phyloP scores from a whole-genome alignment of 2,888 invertebrate genomes.

The Dascillus cervinus region DNA sequence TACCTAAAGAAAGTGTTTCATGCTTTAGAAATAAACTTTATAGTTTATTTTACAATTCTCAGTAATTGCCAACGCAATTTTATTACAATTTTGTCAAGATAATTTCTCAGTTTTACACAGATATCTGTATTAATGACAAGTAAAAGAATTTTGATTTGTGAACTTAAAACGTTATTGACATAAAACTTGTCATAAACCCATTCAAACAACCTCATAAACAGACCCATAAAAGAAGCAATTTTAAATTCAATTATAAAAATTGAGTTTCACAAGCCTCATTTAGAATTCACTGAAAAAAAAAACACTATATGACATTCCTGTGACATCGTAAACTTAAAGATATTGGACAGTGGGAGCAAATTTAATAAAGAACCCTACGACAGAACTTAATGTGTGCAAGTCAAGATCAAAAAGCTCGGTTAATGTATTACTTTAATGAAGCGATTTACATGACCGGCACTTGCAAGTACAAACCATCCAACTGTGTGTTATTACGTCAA shows the following conservation, averaged over 20 bases:
- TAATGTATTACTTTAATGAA: slow-evolving; percentile 33
- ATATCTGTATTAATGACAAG: too few relatives aligned
- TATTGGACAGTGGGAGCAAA: slow-evolving; percentile 35
- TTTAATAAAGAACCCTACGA: slow-evolving; percentile 34
- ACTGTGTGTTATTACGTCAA: slow-evolving; percentile 9
- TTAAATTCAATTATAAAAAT: slow-evolving; percentile 35
- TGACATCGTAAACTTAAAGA: slow-evolving; percentile 40
- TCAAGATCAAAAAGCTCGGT: slow-evolving; percentile 21
- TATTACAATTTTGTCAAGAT: too few relatives aligned
- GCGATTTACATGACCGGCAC: slow-evolving; percentile 39
- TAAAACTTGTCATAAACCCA: slow-evolving; percentile 27
- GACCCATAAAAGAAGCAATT: slow-evolving; percentile 30
- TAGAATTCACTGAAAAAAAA: slow-evolving; percentile 39
- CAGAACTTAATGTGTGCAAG: slow-evolving; percentile 18
- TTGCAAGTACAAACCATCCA: slow-evolving; percentile 17
- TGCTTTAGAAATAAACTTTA: too few relatives aligned
- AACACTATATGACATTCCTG: slow-evolving; percentile 41
- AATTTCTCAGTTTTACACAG: too few relatives aligned
- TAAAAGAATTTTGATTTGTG: slow-evolving; percentile 26
- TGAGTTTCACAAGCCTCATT: slow-evolving; percentile 33
- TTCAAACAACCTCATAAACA: slow-evolving; percentile 29
- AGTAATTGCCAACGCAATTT: too few relatives aligned
- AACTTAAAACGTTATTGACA: slow-evolving; percentile 29
- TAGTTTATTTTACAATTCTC: too few relatives aligned
- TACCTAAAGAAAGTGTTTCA: too few relatives aligned